Conservation (phyloP, 2,888 invertebrate species). For the Sceliomorpha sp. region DNA sequence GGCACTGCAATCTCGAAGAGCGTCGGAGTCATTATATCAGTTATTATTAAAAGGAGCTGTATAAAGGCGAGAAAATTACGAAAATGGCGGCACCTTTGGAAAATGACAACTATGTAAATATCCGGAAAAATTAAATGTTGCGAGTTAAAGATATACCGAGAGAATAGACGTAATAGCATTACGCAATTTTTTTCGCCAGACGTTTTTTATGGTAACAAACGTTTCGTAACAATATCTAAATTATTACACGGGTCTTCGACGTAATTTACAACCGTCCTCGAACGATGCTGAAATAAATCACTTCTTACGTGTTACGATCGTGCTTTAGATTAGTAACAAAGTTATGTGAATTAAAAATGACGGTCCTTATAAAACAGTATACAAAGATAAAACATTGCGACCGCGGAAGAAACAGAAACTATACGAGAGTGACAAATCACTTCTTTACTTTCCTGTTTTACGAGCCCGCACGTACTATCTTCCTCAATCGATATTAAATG, state of each 20-base stretch:
- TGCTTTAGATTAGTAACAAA: slow-evolving; percentile 45
- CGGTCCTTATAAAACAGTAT: slow-evolving; percentile 27
- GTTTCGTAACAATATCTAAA: too few relatives aligned
- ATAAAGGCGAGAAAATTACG: too few relatives aligned
- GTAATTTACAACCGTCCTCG: too few relatives aligned
- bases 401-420: slow-evolving; percentile 34
- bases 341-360: slow-evolving; percentile 49
- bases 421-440: slow-evolving; percentile 45
- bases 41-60: not conserved
- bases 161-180: too few relatives aligned
- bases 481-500: slow-evolving; percentile 18
- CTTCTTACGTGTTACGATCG: slow-evolving; percentile 25
- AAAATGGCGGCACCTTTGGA: too few relatives aligned
- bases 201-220: too few relatives aligned
- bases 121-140: too few relatives aligned
- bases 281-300: slow-evolving; percentile 45
- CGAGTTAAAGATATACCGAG: too few relatives aligned
- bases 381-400: slow-evolving; percentile 29
- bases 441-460: slow-evolving; percentile 10
- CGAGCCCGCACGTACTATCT: slow-evolving; percentile 19
- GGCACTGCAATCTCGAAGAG: slow-evolving; percentile 17
- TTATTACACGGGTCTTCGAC: too few relatives aligned
- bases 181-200: too few relatives aligned
- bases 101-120: too few relatives aligned
- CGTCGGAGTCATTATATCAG: not conserved